Evolutionary conservation across 2,888 invertebrate species (phyloP).

Genomic region (Timema podura): DNA sequence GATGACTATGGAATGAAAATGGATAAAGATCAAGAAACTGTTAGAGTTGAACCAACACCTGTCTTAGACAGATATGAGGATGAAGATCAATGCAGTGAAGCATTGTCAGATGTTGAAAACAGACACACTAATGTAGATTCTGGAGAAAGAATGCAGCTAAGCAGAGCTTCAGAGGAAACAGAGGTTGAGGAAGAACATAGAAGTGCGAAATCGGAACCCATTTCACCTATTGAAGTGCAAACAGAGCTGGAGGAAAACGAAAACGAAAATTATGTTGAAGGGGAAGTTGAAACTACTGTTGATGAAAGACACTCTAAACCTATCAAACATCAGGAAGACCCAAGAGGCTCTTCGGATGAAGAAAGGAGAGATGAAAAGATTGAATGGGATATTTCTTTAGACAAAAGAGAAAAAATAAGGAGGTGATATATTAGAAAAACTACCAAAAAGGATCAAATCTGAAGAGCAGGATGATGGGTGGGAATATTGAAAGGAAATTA

Average conservation of each 20-base stretch:
- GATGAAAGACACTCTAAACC: conserved; percentile 51
- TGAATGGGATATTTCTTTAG: conserved; percentile 31
- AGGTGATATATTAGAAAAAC: conserved; percentile 34
- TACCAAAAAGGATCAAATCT: conserved; percentile 31
- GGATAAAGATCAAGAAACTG: conserved; percentile 60
- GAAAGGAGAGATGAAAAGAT: conserved; percentile 29
- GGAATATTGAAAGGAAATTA: conserved; percentile 29
- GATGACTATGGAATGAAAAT: conserved; percentile 54
- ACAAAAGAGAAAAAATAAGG: conserved; percentile 32
- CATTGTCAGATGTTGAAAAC: conserved; percentile 21
- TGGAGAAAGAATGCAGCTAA: conserved; percentile 12
- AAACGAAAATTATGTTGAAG: conserved; percentile 34
- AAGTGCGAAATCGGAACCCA: conserved; percentile 24
- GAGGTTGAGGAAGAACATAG: conserved; percentile 22
- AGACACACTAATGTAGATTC: conserved; percentile 6
- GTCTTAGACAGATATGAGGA: conserved; percentile 58
- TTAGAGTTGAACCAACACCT: conserved; percentile 72
- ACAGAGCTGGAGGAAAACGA: conserved; percentile 37
- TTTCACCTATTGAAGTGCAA: conserved; percentile 33
- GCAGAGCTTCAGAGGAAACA: conserved; percentile 8
- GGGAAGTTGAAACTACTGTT: conserved; percentile 42
- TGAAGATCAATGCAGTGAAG: conserved; percentile 36
- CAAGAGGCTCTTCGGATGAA: conserved; percentile 29
- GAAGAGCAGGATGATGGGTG: conserved; percentile 33
- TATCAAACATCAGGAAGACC: conserved; percentile 37